phyloP scores from a whole-genome alignment of 2,113 vertebrate species.

The Melanostigma gelatinosum region DNA sequence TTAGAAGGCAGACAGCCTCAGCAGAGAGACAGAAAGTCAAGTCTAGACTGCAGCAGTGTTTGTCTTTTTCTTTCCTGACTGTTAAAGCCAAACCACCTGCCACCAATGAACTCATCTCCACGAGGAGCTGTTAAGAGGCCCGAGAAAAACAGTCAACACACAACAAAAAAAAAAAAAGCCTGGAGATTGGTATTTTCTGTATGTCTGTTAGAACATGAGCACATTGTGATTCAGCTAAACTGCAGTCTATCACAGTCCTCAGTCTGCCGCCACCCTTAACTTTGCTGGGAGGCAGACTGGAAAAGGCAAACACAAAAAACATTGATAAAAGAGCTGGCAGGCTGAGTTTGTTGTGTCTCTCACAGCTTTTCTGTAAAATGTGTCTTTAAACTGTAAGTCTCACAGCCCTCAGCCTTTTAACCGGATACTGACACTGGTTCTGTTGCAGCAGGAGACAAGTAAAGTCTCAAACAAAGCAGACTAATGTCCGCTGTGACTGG shows the following conservation, averaged over 20 bases:
- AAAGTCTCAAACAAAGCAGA: slow-evolving; percentile 62
- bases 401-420: slow-evolving; percentile 47
- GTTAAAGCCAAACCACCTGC: slow-evolving; percentile 29
- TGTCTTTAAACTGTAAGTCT: slow-evolving; percentile 49
- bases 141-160: slow-evolving; percentile 38
- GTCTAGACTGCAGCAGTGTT: slow-evolving; percentile 36
- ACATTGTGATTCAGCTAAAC: slow-evolving; percentile 41
- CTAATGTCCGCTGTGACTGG: slow-evolving; percentile 27
- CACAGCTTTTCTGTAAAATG: slow-evolving; percentile 48
- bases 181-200: slow-evolving; percentile 46
- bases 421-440: slow-evolving; percentile 42
- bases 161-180: slow-evolving; percentile 13
- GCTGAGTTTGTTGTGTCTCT: slow-evolving; percentile 39
- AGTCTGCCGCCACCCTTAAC: slow-evolving; percentile 37
- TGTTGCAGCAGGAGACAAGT: slow-evolving; percentile 38
- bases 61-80: slow-evolving; percentile 16
- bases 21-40: slow-evolving; percentile 31
- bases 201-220: slow-evolving; percentile 38
- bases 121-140: slow-evolving; percentile 38
- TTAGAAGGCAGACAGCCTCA: slow-evolving; percentile 25
- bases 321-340: slow-evolving; percentile 54
- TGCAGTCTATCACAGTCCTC: slow-evolving; percentile 46
- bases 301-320: slow-evolving; percentile 38
- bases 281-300: slow-evolving; percentile 39
- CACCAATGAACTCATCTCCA: slow-evolving; percentile 53